Percentiles rank a stretch among this genome's conserved stretches.
These are phyloP conservation scores for Sclerurus mexicanus DNA, from an alignment of 2,113 vertebrate species.

Conservation along the genomic window DNA sequence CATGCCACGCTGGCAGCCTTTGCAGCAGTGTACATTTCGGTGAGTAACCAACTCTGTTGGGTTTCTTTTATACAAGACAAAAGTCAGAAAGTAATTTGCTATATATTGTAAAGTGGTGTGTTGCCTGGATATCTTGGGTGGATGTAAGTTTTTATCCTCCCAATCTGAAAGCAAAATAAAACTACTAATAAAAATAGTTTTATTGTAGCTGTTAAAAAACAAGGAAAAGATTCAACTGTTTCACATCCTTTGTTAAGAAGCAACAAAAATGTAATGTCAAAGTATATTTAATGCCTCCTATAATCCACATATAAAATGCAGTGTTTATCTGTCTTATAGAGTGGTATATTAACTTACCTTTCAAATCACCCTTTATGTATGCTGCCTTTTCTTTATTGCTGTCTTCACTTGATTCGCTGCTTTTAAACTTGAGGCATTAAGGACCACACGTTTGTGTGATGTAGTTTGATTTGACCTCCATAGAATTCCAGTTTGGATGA, in stretches of 20 bases:
- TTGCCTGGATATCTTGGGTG: background rate
- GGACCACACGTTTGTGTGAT: background rate
- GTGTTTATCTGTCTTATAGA: background rate
- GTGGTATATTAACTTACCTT: background rate
- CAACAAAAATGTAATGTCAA: background rate
- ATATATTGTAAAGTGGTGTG: background rate
- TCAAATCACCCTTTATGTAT: background rate
- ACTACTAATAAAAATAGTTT: background rate
- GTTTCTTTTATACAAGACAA: background rate
- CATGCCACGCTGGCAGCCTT: constrained; percentile 97
- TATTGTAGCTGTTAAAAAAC: background rate
- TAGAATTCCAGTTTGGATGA: background rate
- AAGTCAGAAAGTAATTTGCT: background rate
- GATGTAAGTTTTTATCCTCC: background rate
- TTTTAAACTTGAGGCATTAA: background rate
- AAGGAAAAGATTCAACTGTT: background rate
- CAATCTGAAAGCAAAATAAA: background rate
- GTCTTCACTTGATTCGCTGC: background rate
- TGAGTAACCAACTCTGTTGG: constrained; percentile 77
- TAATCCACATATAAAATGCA: background rate
- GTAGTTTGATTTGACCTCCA: background rate
- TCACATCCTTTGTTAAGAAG: background rate
- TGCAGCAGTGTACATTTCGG: constrained; percentile 95
- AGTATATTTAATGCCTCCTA: background rate
- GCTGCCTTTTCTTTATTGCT: background rate